Conservation (phyloP, 92 coral and sea anemone genomes). For the Nematostella vectensis region DNA sequence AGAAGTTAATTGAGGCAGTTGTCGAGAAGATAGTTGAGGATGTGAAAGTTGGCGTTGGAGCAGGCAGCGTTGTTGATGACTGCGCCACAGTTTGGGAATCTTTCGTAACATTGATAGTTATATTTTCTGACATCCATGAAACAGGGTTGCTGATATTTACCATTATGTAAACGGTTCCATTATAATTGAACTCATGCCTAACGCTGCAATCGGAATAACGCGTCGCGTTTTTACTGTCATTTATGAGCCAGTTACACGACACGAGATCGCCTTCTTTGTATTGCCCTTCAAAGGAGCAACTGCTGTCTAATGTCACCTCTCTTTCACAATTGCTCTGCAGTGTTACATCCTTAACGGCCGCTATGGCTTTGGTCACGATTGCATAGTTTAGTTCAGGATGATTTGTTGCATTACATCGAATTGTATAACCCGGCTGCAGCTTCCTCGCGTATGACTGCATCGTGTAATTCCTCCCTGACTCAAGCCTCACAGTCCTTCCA, state of each 20-base stretch:
- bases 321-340: conserved; percentile 25
- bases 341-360: conserved; percentile 25
- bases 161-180: conserved; percentile 5
- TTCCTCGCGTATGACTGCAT: conserved; percentile 12
- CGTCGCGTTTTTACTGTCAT: conserved; percentile 6
- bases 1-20: neutral
- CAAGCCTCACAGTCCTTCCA: conserved; percentile 11
- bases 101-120: conserved; percentile 3
- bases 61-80: neutral
- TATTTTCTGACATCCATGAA: conserved; percentile 22
- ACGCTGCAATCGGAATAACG: neutral
- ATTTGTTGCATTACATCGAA: conserved; percentile 16
- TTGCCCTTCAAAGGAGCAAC: conserved; percentile 25
- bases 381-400: conserved; percentile 26
- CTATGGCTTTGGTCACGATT: conserved; percentile 3
- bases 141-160: conserved; percentile 28
- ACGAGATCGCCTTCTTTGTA: conserved; percentile 20
- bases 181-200: conserved; percentile 5
- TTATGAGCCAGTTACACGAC: conserved; percentile 33
- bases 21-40: neutral
- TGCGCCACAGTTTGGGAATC: neutral
- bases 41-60: neutral
- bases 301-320: conserved; percentile 4
- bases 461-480: conserved; percentile 7
- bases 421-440: neutral